A percentile compares a stretch with the other conserved stretches of the same genome.
Evolutionary conservation across 1,140 invertebrate genomes (phyloP).

Genomic region (Lethocerus indicus): DNA sequence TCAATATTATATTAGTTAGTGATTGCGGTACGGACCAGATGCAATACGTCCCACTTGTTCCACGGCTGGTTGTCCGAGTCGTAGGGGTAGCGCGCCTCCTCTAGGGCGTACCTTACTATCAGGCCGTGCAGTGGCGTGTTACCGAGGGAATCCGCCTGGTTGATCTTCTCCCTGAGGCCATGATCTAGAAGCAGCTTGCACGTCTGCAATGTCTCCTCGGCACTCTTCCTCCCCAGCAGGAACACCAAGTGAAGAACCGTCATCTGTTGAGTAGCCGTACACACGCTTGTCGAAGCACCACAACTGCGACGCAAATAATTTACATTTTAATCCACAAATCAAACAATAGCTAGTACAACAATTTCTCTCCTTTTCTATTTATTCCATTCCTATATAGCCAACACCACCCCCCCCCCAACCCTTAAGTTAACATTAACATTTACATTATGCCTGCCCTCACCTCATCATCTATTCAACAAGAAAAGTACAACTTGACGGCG

Average conservation of each 20-base stretch:
- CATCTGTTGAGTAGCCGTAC: constrained; percentile 56
- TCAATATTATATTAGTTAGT: too few species aligned
- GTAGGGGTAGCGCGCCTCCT: constrained; percentile 49
- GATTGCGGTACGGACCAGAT: constrained; percentile 39
- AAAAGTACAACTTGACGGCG: too few species aligned
- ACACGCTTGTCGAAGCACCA: constrained; percentile 46
- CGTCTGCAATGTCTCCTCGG: constrained; percentile 47
- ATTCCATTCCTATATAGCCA: too few species aligned
- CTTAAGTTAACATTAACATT: too few species aligned
- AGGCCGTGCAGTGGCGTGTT: constrained; percentile 44
- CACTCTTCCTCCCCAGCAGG: constrained; percentile 41
- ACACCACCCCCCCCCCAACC: too few species aligned
- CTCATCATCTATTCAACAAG: too few species aligned
- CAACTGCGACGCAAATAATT: too few species aligned
- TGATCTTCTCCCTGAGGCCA: constrained; percentile 50
- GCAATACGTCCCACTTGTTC: constrained; percentile 55
- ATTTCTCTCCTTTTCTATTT: too few species aligned
- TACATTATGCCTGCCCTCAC: too few species aligned
- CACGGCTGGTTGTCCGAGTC: constrained; percentile 32
- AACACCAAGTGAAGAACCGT: constrained; percentile 48
- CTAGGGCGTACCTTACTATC: constrained; percentile 50
- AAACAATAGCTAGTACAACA: too few species aligned
- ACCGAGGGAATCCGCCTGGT: constrained; percentile 49
- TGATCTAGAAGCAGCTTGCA: constrained; percentile 44
- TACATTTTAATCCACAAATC: too few species aligned